Evolutionary conservation across 2,888 invertebrate species (phyloP).

Genomic region (Eupithecia insigniata): DNA sequence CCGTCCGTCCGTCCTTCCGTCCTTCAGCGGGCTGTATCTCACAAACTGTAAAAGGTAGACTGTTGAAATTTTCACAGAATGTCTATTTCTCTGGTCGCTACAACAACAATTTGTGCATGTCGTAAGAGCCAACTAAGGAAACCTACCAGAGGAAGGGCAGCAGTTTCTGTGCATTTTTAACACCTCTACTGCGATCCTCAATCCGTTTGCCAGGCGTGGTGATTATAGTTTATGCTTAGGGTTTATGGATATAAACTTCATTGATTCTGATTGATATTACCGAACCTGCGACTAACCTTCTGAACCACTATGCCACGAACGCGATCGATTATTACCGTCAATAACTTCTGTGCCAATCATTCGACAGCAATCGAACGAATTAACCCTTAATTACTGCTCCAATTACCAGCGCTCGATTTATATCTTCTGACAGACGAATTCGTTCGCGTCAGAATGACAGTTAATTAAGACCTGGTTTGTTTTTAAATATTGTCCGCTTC

Average conservation of each 20-base stretch:
- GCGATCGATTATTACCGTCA: constrained; percentile 1
- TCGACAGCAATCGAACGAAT: constrained; percentile 11
- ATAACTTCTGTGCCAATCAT: constrained; percentile 3
- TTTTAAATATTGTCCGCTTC: not conserved
- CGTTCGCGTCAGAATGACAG: constrained; percentile 24
- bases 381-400: constrained; percentile 12
- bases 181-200: too few species aligned
- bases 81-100: too few species aligned
- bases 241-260: not conserved
- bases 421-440: constrained; percentile 25
- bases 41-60: too few species aligned
- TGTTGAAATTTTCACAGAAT: too few species aligned
- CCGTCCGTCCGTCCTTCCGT: too few species aligned
- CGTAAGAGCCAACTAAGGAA: too few species aligned
- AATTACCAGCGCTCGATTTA: constrained; percentile 23
- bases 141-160: too few species aligned
- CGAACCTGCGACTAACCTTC: not conserved
- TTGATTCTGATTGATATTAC: not conserved
- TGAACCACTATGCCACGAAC: not conserved
- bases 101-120: too few species aligned
- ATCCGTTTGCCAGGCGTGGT: too few species aligned
- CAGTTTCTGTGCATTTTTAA: too few species aligned
- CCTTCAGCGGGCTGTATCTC: too few species aligned
- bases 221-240: too few species aligned
- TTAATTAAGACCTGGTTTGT: constrained; percentile 21